Conservation (phyloP, 2,888 invertebrate species). For the Agrochola lota region DNA sequence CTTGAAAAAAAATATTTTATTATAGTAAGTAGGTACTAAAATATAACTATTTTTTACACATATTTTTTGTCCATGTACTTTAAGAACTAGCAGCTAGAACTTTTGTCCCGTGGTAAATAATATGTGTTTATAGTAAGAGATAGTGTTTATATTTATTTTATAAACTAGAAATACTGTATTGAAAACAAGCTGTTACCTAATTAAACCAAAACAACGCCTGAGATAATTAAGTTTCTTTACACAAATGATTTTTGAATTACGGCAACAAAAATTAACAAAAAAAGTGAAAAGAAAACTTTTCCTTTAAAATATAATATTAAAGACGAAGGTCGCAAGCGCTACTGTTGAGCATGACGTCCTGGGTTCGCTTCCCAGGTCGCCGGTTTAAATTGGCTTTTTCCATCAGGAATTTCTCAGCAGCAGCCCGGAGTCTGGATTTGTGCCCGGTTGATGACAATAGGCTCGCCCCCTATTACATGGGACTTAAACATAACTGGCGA, state of each 20-base stretch:
- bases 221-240: background rate
- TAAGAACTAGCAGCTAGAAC: background rate
- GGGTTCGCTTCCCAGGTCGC: background rate
- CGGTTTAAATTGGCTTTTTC: background rate
- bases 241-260: background rate
- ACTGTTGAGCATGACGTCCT: background rate
- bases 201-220: background rate
- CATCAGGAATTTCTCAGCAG: background rate
- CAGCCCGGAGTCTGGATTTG: too few species aligned
- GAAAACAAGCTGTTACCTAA: background rate
- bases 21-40: background rate
- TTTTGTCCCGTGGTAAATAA: background rate
- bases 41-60: background rate
- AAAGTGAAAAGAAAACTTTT: background rate
- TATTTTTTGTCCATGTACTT: background rate
- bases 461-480: too few species aligned
- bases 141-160: background rate
- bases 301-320: background rate
- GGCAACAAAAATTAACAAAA: background rate
- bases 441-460: too few species aligned
- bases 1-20: background rate
- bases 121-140: background rate
- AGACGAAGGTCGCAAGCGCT: too few species aligned
- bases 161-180: background rate
- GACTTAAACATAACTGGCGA: too few species aligned